Base-by-base conservation (phyloP, 92 coral and sea anemone species). In the Porites evermanni region DNA sequence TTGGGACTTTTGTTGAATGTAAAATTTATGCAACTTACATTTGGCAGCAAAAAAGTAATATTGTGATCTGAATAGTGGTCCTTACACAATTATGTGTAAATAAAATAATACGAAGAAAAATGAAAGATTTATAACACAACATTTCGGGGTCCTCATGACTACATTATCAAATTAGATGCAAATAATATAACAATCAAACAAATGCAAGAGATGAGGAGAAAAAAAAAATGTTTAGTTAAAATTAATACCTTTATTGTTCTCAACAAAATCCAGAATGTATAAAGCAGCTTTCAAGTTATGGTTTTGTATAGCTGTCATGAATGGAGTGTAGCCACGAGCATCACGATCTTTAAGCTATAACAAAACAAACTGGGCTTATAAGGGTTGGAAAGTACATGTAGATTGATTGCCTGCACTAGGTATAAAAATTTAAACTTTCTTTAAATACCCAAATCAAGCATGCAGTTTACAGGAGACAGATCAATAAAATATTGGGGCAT, bases 291-390 rank as follows among this genome's bases (percentile, higher is more conserved):
- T 95, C 51, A 95, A 89, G 94, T 95, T 95, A 72, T 91, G 95
- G 54, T 92, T 87, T 81, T 91, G 98, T 53, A 95, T 85, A n/a
- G 98, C 90, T 68, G 94, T 82, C 96, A 93, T 91, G 73, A 95
- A 95, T 1, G 98, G 98, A 0, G 98, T 95, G 79, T 94, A 93
- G 1, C 98, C 98, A 51, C 84, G 78, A 18, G 96, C 98, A 88
- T 95, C 98, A 5, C 91, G 86, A 6, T 87, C 95, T 79, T 89
- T 93, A 53, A 95, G 89, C 98, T 95, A 83, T 1, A 60, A 77
- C 0, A 26, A 56, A 32, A 13, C 79, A 38, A 19, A 56, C 61
- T 0, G 2, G 3, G 14, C 12, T 56, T 11, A 14, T 0, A 56
- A 56, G 14, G 61, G 5, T 38, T 0, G 44, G 14, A 14, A 56